These are phyloP conservation scores for Rhabdornis inornatus DNA, from an alignment of 2,113 vertebrate species.

Conservation along the genomic window DNA sequence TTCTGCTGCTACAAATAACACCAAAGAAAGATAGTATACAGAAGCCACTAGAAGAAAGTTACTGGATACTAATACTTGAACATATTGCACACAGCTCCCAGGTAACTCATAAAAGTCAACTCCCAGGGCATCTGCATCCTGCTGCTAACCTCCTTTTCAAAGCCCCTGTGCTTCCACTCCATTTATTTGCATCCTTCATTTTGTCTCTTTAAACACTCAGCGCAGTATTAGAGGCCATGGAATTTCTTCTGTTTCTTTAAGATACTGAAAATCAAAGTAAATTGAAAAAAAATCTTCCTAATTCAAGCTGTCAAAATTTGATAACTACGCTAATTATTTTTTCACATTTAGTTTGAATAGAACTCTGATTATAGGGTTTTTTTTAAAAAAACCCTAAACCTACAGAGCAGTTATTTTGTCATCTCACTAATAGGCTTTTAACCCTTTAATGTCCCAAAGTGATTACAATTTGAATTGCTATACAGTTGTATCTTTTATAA, in stretches of 20 bases:
- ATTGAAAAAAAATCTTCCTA: background rate
- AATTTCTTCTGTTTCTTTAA: background rate
- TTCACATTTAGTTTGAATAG: constrained; percentile 9
- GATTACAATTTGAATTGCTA: background rate
- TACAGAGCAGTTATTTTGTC: background rate
- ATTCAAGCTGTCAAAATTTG: constrained; percentile 18
- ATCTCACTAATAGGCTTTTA: background rate
- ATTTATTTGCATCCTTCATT: background rate
- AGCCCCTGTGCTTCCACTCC: background rate
- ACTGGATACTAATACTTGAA: background rate
- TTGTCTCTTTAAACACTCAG: background rate
- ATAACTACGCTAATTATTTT: constrained; percentile 26
- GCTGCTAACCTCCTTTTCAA: background rate
- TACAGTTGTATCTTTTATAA: background rate
- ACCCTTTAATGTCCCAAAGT: background rate
- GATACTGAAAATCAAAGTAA: background rate
- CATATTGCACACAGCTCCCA: background rate
- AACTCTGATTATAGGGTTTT: background rate
- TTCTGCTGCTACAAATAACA: background rate
- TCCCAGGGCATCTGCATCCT: background rate
- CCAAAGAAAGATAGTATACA: background rate
- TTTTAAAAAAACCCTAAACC: background rate
- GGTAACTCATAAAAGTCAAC: background rate
- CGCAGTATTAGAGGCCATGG: background rate
- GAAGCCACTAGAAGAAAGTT: background rate